Conservation (phyloP, 2,797 vertebrate species). For the Lateolabrax maculatus region DNA sequence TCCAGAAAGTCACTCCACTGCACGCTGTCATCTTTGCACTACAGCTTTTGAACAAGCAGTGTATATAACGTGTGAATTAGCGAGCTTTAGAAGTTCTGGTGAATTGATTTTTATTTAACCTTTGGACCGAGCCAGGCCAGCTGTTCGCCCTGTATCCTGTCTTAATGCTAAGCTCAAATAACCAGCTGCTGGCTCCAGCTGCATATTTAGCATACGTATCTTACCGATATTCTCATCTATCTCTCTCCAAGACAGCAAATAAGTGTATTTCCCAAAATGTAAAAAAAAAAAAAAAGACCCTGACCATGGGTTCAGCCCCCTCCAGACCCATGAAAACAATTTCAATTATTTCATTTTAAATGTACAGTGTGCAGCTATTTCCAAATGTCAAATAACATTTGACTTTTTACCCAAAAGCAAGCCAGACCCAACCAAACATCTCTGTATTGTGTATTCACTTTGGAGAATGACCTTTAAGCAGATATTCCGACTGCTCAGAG, state of each 20-base stretch:
- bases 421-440: slow-evolving; percentile 15
- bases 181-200: not conserved
- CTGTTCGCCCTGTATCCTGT: not conserved
- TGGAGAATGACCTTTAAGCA: slow-evolving; percentile 61
- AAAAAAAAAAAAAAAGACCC: not conserved
- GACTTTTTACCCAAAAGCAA: slow-evolving; percentile 2
- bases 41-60: not conserved
- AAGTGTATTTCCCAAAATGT: not conserved
- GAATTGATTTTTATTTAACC: not conserved
- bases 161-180: not conserved
- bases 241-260: not conserved
- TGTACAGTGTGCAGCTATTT: slow-evolving; percentile 9
- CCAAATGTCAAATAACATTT: slow-evolving; percentile 54
- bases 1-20: not conserved
- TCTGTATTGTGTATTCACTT: slow-evolving; percentile 39
- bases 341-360: not conserved
- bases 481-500: slow-evolving; percentile 17
- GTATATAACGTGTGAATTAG: not conserved
- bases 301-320: not conserved
- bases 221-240: not conserved
- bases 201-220: not conserved
- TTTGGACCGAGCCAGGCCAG: not conserved
- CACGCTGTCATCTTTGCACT: not conserved
- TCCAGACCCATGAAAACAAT: not conserved
- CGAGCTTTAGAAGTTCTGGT: not conserved